Evolutionary conservation across 1,140 invertebrate genomes (phyloP).

Genomic region (Papilio helenus): DNA sequence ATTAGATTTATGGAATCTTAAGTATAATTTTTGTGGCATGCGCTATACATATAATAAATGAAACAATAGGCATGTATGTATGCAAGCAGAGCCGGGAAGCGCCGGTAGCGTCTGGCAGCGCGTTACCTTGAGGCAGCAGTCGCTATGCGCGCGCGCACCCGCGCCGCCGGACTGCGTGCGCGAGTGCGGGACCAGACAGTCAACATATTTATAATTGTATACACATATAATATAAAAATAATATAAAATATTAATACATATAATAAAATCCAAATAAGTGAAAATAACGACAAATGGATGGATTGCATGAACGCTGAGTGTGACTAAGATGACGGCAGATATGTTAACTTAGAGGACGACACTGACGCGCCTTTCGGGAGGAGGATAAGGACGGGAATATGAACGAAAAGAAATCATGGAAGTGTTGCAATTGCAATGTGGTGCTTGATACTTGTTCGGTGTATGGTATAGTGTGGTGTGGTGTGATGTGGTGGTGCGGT

Average conservation of each 20-base stretch:
- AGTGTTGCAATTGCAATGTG: too few relatives aligned
- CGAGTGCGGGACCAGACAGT: conserved; percentile 43
- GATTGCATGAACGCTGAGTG: too few relatives aligned
- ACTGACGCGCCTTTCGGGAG: too few relatives aligned
- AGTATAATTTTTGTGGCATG: neutral
- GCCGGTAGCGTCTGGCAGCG: neutral
- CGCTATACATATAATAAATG: neutral
- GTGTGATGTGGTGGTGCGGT: neutral
- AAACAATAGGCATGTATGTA: neutral
- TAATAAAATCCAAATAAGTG: too few relatives aligned
- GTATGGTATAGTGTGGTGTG: too few relatives aligned
- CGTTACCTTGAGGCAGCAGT: conserved; percentile 78
- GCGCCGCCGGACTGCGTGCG: conserved; percentile 54
- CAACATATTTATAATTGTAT: conserved; percentile 40
- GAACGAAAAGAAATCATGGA: too few relatives aligned
- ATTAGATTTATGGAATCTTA: neutral
- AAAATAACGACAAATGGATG: too few relatives aligned
- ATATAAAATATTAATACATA: neutral
- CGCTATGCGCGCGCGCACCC: conserved; percentile 67
- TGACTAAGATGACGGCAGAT: too few relatives aligned
- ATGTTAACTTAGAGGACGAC: too few relatives aligned
- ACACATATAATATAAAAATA: neutral
- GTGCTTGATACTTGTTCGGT: too few relatives aligned
- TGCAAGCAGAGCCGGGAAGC: neutral
- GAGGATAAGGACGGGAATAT: too few relatives aligned